Base-by-base conservation (phyloP, 2,888 invertebrate genomes). In the Reticulitermes lucifugus region DNA sequence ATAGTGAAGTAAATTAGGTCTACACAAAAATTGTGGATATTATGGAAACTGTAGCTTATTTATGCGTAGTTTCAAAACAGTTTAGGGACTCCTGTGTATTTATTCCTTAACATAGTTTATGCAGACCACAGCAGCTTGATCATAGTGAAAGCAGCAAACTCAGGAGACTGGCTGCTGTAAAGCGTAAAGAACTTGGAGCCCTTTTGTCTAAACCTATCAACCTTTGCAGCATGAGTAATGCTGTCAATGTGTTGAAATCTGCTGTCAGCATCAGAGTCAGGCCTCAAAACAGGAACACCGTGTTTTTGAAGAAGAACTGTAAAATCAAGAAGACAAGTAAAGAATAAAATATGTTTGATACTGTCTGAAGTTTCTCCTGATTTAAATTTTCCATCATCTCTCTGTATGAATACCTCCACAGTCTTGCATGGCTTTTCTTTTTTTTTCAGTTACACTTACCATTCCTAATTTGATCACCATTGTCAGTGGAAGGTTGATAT, bases 141-240 rank as follows among this genome's bases (percentile, higher is more conserved):
- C 51, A 70, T 12, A n/a, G 22, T 29, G 65, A 59, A 21, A 51
- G 35, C 70, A 71, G 22, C 29, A 82, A 60, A 46, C 25, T 29
- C 25, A 83, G 77, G 51, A 85, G 79, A 70, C 71, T 41, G 43
- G 79, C 83, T 4, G n/a, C 46, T 43, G 89, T 89, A 0, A 93
- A 92, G 88, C 91, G 92, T 85, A 92, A 92, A 84, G 92, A 94
- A 43, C 89, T 95, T 9, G 90, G 90, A 21, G 87, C 90, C 0
- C 88, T 95, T 81, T 88, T 96, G 29, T 89, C 91, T 0, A 92
- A 93, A 75, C 94, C 92, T 0, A 89, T 89, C 86, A 7, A 71
- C 41, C 35, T 25, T 18, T 7, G n/a, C 2, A n/a, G 25, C 21
- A 59, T 43, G n/a, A 25, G 29, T n/a, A 83, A 83, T 14, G 82